Evolutionary conservation across 2,113 vertebrate species (phyloP).

Genomic region (Pachypanchax playfairii): DNA sequence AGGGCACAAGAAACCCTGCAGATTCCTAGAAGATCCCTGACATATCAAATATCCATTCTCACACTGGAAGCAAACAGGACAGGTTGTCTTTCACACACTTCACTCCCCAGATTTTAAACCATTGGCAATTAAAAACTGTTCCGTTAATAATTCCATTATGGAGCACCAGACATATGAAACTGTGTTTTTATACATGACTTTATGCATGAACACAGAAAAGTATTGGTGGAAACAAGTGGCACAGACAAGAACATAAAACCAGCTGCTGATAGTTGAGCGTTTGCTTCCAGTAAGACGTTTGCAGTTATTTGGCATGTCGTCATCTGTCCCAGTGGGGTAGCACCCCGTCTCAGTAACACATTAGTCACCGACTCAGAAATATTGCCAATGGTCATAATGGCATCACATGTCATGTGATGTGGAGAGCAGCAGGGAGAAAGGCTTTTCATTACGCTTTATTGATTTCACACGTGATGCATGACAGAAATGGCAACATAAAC

Average conservation of each 20-base stretch:
- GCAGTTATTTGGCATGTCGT: background rate
- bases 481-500: background rate
- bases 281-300: background rate
- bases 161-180: no score
- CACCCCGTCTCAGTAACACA: background rate
- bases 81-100: no score
- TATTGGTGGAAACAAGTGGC: no score
- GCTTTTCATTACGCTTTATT: slow-evolving; percentile 4
- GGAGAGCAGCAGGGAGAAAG: background rate
- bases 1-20: no score
- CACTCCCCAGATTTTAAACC: no score
- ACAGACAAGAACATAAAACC: background rate
- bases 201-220: no score
- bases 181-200: no score
- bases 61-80: no score
- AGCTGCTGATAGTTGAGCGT: background rate
- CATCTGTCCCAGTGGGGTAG: background rate
- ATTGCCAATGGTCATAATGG: background rate
- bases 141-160: no score
- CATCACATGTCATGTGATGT: background rate
- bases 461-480: background rate
- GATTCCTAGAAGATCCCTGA: no score
- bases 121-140: no score
- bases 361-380: background rate
- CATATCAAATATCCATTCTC: no score